These are phyloP conservation scores for Lapara coniferarum DNA, from an alignment of 2,888 invertebrate species.

Conservation along the genomic window DNA sequence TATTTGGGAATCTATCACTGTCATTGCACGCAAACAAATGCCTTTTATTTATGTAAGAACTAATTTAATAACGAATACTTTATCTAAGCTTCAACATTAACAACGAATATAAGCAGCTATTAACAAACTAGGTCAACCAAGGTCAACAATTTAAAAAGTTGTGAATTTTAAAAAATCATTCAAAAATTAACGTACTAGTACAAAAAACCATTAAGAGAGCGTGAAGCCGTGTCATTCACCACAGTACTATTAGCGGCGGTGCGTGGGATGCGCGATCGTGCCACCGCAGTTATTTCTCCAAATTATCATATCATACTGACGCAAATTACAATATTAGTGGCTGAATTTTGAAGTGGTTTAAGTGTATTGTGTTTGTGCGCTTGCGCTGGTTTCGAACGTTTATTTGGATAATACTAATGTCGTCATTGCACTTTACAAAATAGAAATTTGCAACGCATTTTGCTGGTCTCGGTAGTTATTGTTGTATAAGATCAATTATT, in stretches of 20 bases:
- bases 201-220: slow-evolving; percentile 17
- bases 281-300: slow-evolving; percentile 18
- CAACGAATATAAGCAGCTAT: no score
- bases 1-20: no score
- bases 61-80: no score
- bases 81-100: no score
- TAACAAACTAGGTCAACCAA: no score
- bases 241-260: slow-evolving; percentile 4
- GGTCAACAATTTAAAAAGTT: not conserved
- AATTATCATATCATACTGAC: slow-evolving; percentile 23
- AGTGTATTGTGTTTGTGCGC: slow-evolving; percentile 13
- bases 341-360: slow-evolving; percentile 21
- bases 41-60: no score
- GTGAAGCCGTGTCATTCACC: slow-evolving; percentile 22
- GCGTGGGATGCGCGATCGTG: slow-evolving; percentile 2
- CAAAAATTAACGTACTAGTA: slow-evolving; percentile 10
- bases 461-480: no score
- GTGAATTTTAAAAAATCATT: not conserved
- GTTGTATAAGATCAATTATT: no score
- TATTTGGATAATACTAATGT: not conserved
- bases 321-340: slow-evolving; percentile 22
- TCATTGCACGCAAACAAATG: no score
- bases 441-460: no score
- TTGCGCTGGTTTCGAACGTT: not conserved
- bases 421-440: not conserved